Evolutionary conservation across 64 coral and sea anemone genomes (phyloP).

Genomic region (Dendrophyllia cribrosa): DNA sequence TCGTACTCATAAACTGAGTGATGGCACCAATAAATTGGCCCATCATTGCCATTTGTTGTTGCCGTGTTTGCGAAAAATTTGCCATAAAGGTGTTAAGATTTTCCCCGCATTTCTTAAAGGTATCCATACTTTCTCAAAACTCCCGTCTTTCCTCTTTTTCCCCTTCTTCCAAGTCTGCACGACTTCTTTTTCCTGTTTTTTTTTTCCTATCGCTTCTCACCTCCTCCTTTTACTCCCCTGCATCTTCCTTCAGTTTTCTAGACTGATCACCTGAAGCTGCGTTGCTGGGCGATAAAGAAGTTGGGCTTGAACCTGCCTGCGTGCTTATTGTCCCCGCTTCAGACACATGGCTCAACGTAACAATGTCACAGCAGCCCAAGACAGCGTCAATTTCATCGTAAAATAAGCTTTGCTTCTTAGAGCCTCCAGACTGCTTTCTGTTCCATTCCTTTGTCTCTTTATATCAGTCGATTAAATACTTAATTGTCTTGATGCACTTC

Average conservation of each 20-base stretch:
- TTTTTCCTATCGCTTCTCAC: too few species aligned
- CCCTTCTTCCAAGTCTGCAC: too few species aligned
- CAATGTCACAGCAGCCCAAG: constrained; percentile 40
- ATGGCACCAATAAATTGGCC: constrained; percentile 2
- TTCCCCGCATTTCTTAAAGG: too few species aligned
- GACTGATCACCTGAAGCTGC: too few species aligned
- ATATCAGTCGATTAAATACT: constrained; percentile 38
- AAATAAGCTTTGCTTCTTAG: not conserved
- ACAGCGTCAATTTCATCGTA: constrained; percentile 54
- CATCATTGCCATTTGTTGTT: constrained; percentile 20
- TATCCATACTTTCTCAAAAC: too few species aligned
- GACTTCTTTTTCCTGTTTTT: too few species aligned
- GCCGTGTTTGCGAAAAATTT: not conserved
- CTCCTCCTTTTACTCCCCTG: too few species aligned
- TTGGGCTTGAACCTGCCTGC: too few species aligned
- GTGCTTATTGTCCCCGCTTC: not conserved
- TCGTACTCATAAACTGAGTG: constrained; percentile 9
- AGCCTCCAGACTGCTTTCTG: constrained; percentile 42
- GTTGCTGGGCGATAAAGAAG: too few species aligned
- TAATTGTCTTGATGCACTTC: constrained; percentile 20
- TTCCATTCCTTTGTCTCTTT: constrained; percentile 60
- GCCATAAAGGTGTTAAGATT: too few species aligned
- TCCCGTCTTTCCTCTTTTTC: too few species aligned
- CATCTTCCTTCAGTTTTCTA: too few species aligned
- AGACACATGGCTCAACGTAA: not conserved